A percentile compares a stretch with the other conserved stretches of the same genome.
Conservation (phyloP, 2,797 vertebrate species). For the Anguilla marmorata region DNA sequence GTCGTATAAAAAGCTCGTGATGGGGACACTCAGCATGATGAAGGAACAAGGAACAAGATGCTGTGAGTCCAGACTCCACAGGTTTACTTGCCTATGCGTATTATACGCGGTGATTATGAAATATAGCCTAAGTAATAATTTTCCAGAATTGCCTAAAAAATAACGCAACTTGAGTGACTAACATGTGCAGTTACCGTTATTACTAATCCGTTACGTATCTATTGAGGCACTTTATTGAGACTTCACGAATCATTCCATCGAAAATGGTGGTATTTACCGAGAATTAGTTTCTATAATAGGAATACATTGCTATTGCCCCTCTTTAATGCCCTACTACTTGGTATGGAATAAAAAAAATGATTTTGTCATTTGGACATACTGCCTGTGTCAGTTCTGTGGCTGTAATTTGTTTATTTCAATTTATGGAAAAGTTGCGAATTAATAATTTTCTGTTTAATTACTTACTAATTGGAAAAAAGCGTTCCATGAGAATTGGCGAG, state of each 20-base stretch:
- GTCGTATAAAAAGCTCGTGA: constrained; percentile 35
- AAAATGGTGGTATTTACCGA: background rate
- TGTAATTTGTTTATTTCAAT: constrained; percentile 9
- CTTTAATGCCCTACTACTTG: background rate
- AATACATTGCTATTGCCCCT: background rate
- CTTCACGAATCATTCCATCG: background rate
- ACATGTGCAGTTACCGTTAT: background rate
- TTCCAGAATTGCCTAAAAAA: background rate
- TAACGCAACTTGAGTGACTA: background rate
- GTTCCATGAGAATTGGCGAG: constrained; percentile 7
- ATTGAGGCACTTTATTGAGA: background rate
- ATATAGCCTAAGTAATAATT: background rate
- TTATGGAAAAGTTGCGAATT: constrained; percentile 10
- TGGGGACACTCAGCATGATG: constrained; percentile 27
- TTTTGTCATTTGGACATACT: background rate
- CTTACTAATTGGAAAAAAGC: background rate
- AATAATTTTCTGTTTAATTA: background rate
- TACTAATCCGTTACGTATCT: background rate
- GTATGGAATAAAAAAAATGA: background rate
- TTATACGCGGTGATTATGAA: constrained; percentile 9
- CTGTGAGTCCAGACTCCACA: constrained; percentile 33
- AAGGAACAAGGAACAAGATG: constrained; percentile 28
- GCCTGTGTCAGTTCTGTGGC: background rate
- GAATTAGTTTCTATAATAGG: background rate
- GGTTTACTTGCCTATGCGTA: constrained; percentile 20